phyloP scores from a whole-genome alignment of 2,113 vertebrate species.

The Campylomormyrus tamandua region DNA sequence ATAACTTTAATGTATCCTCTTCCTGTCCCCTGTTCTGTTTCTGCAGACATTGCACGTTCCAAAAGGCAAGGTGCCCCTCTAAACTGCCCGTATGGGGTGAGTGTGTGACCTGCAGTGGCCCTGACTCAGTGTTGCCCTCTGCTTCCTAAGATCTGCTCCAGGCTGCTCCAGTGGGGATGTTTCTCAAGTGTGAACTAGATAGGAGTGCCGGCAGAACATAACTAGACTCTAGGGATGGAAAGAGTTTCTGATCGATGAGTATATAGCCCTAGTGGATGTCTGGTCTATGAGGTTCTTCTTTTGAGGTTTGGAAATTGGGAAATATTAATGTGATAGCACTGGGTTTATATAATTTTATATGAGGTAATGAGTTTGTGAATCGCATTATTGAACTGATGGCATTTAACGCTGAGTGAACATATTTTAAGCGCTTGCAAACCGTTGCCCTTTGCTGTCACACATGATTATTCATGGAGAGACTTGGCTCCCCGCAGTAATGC shows the following conservation, averaged over 20 bases:
- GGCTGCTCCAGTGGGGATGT: constrained; percentile 41
- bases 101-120: neutral
- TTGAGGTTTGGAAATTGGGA: neutral
- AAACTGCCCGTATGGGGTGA: neutral
- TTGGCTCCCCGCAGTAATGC: neutral
- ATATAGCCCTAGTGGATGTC: neutral
- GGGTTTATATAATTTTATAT: neutral
- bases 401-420: neutral
- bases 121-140: neutral
- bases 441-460: neutral
- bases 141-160: neutral
- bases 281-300: neutral
- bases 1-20: neutral
- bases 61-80: neutral
- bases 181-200: constrained; percentile 15
- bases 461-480: neutral
- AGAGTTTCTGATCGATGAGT: neutral
- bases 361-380: neutral
- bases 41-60: neutral
- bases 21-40: neutral
- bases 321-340: neutral
- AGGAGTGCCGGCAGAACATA: neutral
- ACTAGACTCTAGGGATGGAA: neutral
- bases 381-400: neutral
- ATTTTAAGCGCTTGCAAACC: neutral